phyloP scores from a whole-genome alignment of 1,140 invertebrate genomes.

The Ceratina japonica region DNA sequence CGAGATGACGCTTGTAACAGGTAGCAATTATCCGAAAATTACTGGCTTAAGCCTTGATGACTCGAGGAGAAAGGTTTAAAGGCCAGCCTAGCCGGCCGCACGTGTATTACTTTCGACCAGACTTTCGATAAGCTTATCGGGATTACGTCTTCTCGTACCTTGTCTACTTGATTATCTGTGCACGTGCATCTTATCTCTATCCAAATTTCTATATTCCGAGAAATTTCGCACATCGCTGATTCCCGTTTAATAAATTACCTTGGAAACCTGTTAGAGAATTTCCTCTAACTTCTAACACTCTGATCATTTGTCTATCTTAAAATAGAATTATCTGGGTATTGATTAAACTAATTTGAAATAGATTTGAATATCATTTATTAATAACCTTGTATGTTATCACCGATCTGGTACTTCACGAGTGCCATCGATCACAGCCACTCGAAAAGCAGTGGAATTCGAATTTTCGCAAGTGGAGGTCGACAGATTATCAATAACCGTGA shows the following conservation, averaged over 20 bases:
- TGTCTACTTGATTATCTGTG: slow-evolving; percentile 7
- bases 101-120: slow-evolving; percentile 5
- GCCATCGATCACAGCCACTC: background rate
- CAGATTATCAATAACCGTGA: background rate
- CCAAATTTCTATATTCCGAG: slow-evolving; percentile 9
- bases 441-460: background rate
- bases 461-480: slow-evolving; percentile 1
- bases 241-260: background rate
- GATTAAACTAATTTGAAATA: no score
- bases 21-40: slow-evolving; percentile 32
- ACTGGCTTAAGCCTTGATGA: slow-evolving; percentile 1
- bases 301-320: no score
- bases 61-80: slow-evolving; percentile 27
- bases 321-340: no score
- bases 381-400: background rate
- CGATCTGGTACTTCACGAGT: background rate
- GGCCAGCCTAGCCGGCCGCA: slow-evolving; percentile 11
- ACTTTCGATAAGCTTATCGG: slow-evolving; percentile 19
- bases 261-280: no score
- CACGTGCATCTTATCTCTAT: slow-evolving; percentile 26
- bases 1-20: background rate
- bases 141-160: slow-evolving; percentile 1
- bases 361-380: background rate
- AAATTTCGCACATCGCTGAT: background rate
- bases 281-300: no score